Evolutionary conservation across 2,113 vertebrate genomes (phyloP).

Genomic region (Mionectes macconnelli): DNA sequence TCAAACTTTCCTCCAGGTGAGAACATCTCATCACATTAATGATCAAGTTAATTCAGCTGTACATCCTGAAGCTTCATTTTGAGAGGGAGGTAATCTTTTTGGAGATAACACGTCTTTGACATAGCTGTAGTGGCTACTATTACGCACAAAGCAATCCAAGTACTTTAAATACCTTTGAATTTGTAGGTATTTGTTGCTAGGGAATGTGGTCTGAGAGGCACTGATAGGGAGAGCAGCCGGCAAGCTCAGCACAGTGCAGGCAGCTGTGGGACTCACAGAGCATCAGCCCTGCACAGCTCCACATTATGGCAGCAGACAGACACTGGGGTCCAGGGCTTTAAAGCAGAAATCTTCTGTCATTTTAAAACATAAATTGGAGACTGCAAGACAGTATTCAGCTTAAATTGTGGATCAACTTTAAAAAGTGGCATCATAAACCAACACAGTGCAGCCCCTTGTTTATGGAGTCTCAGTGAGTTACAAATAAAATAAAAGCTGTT

Average conservation of each 20-base stretch:
- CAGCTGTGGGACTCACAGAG: not conserved
- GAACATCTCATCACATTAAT: not conserved
- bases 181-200: not conserved
- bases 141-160: not conserved
- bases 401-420: not conserved
- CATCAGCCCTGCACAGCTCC: not conserved
- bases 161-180: not conserved
- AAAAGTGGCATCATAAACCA: not conserved
- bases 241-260: not conserved
- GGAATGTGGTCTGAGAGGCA: not conserved
- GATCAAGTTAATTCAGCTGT: not conserved
- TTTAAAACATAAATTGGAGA: not conserved
- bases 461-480: not conserved
- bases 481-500: constrained; percentile 6
- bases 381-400: not conserved
- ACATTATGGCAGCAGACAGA: not conserved
- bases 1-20: not conserved
- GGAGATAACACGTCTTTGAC: not conserved
- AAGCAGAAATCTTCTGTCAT: not conserved
- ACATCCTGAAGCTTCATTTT: not conserved
- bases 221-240: not conserved
- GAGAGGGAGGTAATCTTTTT: not conserved
- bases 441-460: not conserved
- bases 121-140: not conserved
- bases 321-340: not conserved